Evolutionary conservation across 2,888 invertebrate genomes (phyloP).

Genomic region (Dorcus parallelipipedus): DNA sequence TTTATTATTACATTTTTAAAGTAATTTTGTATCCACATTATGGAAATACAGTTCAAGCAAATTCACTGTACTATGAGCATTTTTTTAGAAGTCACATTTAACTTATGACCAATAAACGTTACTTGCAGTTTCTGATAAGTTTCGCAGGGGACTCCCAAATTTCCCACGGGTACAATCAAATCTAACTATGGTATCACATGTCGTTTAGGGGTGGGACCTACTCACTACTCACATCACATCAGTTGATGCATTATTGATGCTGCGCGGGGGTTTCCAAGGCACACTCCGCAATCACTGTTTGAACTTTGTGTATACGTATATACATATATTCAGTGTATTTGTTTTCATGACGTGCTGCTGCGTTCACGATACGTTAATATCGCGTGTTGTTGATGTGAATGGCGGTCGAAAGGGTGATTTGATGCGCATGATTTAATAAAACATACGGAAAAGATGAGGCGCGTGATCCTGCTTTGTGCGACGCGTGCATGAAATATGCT

Average conservation of each 20-base stretch:
- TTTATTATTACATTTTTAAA: too few relatives aligned
- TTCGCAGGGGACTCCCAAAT: conserved; percentile 15
- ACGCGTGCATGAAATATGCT: conserved; percentile 20
- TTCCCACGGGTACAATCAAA: conserved; percentile 26
- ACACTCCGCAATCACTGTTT: conserved; percentile 18
- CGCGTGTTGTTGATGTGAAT: conserved; percentile 2
- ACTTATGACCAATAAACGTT: too few relatives aligned
- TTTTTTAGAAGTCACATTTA: too few relatives aligned
- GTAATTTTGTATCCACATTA: too few relatives aligned
- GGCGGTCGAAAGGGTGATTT: conserved; percentile 20
- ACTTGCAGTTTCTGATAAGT: background rate
- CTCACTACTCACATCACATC: conserved; percentile 14
- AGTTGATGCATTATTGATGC: conserved; percentile 11
- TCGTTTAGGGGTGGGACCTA: conserved; percentile 13
- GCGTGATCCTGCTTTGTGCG: conserved; percentile 18
- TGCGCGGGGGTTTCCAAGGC: conserved; percentile 12
- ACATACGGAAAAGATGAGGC: conserved; percentile 16
- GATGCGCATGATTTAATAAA: conserved; percentile 21
- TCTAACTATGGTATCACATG: conserved; percentile 21
- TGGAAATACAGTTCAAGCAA: too few relatives aligned
- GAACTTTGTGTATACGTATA: background rate
- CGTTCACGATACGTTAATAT: conserved; percentile 4
- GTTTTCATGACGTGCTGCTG: conserved; percentile 15
- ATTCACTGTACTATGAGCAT: too few relatives aligned
- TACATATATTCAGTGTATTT: background rate